These are phyloP conservation scores for Hofmannophila pseudospretella DNA, from an alignment of 2,888 invertebrate species.

Conservation along the genomic window DNA sequence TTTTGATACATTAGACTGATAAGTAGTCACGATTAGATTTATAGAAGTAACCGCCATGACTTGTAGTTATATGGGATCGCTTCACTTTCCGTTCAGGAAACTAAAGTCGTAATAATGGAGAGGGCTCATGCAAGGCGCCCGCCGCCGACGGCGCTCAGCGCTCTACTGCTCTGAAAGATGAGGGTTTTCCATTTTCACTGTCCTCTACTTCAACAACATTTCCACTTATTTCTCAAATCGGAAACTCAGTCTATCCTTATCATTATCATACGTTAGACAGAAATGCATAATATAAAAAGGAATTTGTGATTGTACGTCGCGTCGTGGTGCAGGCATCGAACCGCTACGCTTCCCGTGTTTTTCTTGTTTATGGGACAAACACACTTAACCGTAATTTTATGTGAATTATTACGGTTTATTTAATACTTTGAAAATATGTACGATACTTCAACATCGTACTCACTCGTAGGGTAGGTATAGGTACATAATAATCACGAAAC, in stretches of 20 bases:
- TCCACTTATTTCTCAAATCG: slow-evolving; percentile 6
- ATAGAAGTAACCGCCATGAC: slow-evolving; percentile 1
- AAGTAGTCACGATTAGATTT: not conserved
- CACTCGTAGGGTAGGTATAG: too few species aligned
- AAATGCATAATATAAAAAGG: not conserved
- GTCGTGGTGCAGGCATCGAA: not conserved
- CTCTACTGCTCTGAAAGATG: slow-evolving; percentile 51
- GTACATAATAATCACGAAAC: too few species aligned
- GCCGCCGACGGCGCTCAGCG: slow-evolving; percentile 50
- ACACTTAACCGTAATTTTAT: slow-evolving; percentile 3
- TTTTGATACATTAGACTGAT: not conserved
- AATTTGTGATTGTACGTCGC: not conserved
- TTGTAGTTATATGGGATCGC: slow-evolving; percentile 22
- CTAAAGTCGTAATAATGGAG: slow-evolving; percentile 25
- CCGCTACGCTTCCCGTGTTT: slow-evolving; percentile 6
- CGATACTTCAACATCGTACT: too few species aligned
- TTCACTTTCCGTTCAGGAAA: slow-evolving; percentile 29
- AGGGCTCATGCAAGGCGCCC: slow-evolving; percentile 30
- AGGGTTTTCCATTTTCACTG: slow-evolving; percentile 47
- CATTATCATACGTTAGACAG: slow-evolving; percentile 1
- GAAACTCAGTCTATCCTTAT: slow-evolving; percentile 5
- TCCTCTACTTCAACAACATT: slow-evolving; percentile 25
- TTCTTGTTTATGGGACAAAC: slow-evolving; percentile 14
- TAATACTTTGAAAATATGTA: not conserved
- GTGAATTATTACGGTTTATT: not conserved